Evolutionary conservation across 2,113 vertebrate genomes (phyloP).

Genomic region (Ameiurus melas): DNA sequence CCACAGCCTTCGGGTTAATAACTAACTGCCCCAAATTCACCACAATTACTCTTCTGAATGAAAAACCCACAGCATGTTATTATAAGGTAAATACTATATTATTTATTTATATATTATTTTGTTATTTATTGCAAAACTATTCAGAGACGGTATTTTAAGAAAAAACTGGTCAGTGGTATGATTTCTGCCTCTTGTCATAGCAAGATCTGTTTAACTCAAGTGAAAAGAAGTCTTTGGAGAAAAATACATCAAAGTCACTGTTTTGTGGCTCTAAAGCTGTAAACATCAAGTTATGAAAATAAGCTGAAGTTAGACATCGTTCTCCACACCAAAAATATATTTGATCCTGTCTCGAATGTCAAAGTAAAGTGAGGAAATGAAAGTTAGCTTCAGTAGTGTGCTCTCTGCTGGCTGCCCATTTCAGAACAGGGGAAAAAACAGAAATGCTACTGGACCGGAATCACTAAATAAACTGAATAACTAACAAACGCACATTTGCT

Average conservation of each 20-base stretch:
- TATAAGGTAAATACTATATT: not conserved
- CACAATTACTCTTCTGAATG: not conserved
- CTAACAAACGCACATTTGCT: not conserved
- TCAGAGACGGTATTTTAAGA: not conserved
- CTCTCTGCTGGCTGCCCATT: not conserved
- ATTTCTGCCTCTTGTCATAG: too few species aligned
- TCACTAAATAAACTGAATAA: not conserved
- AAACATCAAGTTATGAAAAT: not conserved
- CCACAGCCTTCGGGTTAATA: not conserved
- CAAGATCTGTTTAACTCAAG: too few species aligned
- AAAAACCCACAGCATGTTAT: not conserved
- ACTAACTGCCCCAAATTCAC: not conserved
- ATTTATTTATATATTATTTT: too few species aligned
- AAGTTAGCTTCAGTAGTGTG: not conserved
- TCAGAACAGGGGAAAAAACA: not conserved
- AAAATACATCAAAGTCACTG: not conserved
- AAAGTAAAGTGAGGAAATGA: not conserved
- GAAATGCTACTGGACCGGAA: not conserved
- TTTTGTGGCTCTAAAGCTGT: not conserved
- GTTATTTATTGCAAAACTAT: not conserved
- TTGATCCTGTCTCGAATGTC: not conserved
- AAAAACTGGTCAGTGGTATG: not conserved
- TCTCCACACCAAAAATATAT: not conserved
- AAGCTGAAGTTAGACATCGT: not conserved
- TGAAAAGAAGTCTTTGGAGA: too few species aligned